Conservation (phyloP, 2,888 invertebrate genomes). For the Drosophila rubida region DNA sequence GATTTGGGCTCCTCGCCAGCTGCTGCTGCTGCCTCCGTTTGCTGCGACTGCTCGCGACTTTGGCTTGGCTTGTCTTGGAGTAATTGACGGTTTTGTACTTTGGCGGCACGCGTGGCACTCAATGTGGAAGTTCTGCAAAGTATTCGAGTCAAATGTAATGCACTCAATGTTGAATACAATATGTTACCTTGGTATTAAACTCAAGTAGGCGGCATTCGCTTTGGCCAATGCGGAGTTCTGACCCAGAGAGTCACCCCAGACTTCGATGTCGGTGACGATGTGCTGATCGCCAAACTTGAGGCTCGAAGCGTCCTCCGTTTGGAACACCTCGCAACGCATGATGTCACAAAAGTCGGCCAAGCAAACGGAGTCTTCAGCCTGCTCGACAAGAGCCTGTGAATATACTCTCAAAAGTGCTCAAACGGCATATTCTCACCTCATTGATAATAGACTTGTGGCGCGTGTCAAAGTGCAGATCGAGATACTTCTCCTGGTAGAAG, state of each 20-base stretch:
- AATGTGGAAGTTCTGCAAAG: slow-evolving; percentile 81
- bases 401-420: no score
- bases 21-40: not conserved
- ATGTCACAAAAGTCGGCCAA: slow-evolving; percentile 98
- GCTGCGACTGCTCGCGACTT: slow-evolving; percentile 61
- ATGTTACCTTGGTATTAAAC: slow-evolving; percentile 82
- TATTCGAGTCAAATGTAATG: not conserved
- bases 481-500: slow-evolving; percentile 94
- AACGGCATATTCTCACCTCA: slow-evolving; percentile 86
- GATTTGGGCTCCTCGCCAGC: slow-evolving; percentile 57
- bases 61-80: slow-evolving; percentile 83
- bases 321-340: slow-evolving; percentile 96
- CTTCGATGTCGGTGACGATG: slow-evolving; percentile 91
- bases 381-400: slow-evolving; percentile 9
- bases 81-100: slow-evolving; percentile 84
- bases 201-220: slow-evolving; percentile 85
- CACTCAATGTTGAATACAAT: not conserved
- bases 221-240: slow-evolving; percentile 85
- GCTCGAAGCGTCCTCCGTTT: slow-evolving; percentile 89
- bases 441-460: slow-evolving; percentile 94
- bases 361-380: slow-evolving; percentile 97
- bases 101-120: slow-evolving; percentile 82
- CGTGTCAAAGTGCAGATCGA: slow-evolving; percentile 95
- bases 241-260: slow-evolving; percentile 91
- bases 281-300: slow-evolving; percentile 88